phyloP scores from a whole-genome alignment of 2,888 invertebrate genomes.

The Loripinus fragilis region DNA sequence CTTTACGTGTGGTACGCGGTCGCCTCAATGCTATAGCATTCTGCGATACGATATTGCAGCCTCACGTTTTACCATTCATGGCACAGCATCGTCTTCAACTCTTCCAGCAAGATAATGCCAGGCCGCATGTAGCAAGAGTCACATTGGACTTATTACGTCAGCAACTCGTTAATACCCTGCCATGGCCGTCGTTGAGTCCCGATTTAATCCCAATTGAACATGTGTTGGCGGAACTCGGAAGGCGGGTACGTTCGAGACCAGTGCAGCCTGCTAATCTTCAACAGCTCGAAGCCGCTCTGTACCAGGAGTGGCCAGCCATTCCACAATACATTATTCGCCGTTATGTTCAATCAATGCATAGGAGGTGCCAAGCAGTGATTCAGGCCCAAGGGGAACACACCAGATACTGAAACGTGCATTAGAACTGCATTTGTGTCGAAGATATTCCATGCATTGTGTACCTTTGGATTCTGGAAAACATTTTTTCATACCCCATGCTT shows the following conservation, averaged over 20 bases:
- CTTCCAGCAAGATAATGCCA: conserved; percentile 24
- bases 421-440: neutral
- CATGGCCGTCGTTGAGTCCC: conserved; percentile 13
- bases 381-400: conserved; percentile 12
- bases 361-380: neutral
- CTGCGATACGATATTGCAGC: conserved; percentile 13
- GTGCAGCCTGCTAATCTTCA: neutral
- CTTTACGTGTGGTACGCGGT: neutral
- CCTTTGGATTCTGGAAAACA: too few relatives aligned
- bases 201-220: conserved; percentile 7
- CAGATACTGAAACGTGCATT: conserved; percentile 6
- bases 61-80: neutral
- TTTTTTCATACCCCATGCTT: too few relatives aligned
- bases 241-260: neutral
- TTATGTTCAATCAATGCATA: conserved; percentile 6
- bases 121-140: conserved; percentile 24
- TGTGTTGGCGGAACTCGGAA: conserved; percentile 23
- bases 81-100: neutral
- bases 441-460: too few relatives aligned
- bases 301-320: conserved; percentile 16
- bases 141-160: neutral
- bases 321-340: conserved; percentile 14
- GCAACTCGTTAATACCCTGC: conserved; percentile 2
- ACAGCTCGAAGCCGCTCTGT: conserved; percentile 18
- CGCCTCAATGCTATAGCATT: conserved; percentile 15